Percentiles rank a stretch among this genome's conserved stretches.
These are phyloP conservation scores for Conomelus anceps DNA, from an alignment of 2,888 invertebrate genomes.

Conservation along the genomic window DNA sequence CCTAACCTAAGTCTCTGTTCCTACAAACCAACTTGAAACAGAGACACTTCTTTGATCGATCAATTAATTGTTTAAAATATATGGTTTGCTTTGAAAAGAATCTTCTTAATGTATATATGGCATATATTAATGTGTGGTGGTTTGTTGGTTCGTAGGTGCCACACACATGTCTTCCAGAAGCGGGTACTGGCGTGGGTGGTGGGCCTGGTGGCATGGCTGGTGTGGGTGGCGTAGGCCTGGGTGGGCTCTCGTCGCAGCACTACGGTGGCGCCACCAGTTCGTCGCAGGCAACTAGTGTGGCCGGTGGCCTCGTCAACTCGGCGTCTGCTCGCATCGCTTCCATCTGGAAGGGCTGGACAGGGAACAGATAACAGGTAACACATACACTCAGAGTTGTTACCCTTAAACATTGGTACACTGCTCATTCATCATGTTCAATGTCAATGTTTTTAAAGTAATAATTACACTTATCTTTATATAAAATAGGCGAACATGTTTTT, in stretches of 20 bases:
- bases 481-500: too few relatives aligned
- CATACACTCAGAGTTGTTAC: too few relatives aligned
- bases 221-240: slow-evolving; percentile 73
- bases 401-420: too few relatives aligned
- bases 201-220: slow-evolving; percentile 49
- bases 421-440: too few relatives aligned
- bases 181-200: slow-evolving; percentile 37
- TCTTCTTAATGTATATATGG: not conserved
- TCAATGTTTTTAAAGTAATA: too few relatives aligned
- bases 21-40: too few relatives aligned
- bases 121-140: not conserved
- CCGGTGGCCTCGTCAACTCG: slow-evolving; percentile 69
- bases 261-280: slow-evolving; percentile 50
- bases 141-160: slow-evolving; percentile 44
- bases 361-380: slow-evolving; percentile 27
- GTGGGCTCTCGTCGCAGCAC: slow-evolving; percentile 72
- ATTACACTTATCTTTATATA: too few relatives aligned
- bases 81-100: not conserved
- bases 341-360: slow-evolving; percentile 67
- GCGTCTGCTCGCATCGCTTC: slow-evolving; percentile 77
- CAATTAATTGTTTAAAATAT: not conserved
- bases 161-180: slow-evolving; percentile 49
- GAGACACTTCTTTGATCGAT: too few relatives aligned
- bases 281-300: slow-evolving; percentile 47
- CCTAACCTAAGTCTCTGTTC: too few relatives aligned